Conservation (phyloP, 2,113 vertebrate genomes). For the Bubalus kerabau region DNA sequence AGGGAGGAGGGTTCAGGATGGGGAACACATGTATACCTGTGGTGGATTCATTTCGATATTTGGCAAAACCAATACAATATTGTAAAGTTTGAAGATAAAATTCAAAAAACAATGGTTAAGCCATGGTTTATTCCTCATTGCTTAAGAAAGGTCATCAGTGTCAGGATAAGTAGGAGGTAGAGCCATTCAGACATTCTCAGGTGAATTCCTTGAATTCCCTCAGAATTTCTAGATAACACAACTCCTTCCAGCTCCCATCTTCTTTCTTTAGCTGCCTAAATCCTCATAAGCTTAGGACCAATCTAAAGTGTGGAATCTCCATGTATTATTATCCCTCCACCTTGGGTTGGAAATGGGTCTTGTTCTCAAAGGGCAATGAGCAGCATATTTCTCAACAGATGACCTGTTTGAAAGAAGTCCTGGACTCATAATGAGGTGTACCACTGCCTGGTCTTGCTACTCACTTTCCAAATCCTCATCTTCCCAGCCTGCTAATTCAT, state of each 20-base stretch:
- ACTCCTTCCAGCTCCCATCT: neutral
- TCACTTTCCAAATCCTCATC: neutral
- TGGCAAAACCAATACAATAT: too few species aligned
- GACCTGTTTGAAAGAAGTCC: neutral
- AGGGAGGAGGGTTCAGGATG: too few species aligned
- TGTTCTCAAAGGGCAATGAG: neutral
- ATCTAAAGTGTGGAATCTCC: neutral
- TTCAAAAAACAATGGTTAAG: neutral
- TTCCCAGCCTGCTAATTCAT: neutral
- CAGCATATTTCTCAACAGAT: neutral
- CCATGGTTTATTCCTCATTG: neutral
- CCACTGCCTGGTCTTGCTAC: neutral
- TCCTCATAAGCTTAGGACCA: neutral
- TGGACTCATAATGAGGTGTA: neutral
- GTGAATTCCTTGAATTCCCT: neutral
- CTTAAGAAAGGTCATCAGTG: slow-evolving; percentile 17
- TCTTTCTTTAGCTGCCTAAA: neutral
- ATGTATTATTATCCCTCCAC: neutral
- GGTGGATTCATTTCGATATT: too few species aligned
- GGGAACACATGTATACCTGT: too few species aligned
- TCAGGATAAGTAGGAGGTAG: neutral
- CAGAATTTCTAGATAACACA: neutral
- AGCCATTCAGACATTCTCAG: neutral
- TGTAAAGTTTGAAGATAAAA: too few species aligned
- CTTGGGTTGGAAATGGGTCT: neutral